A percentile compares a stretch with the other conserved stretches of the same genome.
Conservation (phyloP, 1,140 invertebrate genomes). For the Odontomachus brunneus region DNA sequence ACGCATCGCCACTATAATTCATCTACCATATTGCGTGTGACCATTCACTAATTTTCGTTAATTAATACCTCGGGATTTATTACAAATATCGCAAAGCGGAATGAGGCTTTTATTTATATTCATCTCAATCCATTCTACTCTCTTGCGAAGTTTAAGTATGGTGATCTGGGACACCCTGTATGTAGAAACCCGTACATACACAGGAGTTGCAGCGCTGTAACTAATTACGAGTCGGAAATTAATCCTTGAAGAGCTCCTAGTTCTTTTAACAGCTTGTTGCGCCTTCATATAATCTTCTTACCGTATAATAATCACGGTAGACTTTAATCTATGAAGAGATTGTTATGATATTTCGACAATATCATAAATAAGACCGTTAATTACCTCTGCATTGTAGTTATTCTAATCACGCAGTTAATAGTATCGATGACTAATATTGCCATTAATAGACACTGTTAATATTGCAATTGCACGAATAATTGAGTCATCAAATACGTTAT, state of each 20-base stretch:
- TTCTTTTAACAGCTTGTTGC: conserved; percentile 21
- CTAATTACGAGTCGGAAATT: conserved; percentile 43
- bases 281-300: conserved; percentile 19
- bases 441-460: conserved; percentile 19
- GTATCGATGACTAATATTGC: conserved; percentile 26
- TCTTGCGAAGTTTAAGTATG: no score
- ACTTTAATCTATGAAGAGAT: not conserved
- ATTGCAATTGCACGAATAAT: conserved; percentile 27
- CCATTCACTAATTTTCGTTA: no score
- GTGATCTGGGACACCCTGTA: no score
- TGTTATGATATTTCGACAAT: not conserved
- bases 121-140: no score
- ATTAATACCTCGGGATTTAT: no score
- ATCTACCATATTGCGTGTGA: no score
- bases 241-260: conserved; percentile 38
- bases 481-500: conserved; percentile 18
- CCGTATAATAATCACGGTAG: conserved; percentile 3
- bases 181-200: no score
- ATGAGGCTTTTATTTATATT: no score
- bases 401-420: conserved; percentile 29
- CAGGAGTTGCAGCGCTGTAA: conserved; percentile 20
- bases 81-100: no score
- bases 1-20: no score
- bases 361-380: conserved; percentile 12
- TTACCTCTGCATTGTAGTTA: conserved; percentile 23